Percentiles rank a stretch among this genome's conserved stretches.
Evolutionary conservation across 1,140 invertebrate genomes (phyloP).

Genomic region (Bombus waltoni): DNA sequence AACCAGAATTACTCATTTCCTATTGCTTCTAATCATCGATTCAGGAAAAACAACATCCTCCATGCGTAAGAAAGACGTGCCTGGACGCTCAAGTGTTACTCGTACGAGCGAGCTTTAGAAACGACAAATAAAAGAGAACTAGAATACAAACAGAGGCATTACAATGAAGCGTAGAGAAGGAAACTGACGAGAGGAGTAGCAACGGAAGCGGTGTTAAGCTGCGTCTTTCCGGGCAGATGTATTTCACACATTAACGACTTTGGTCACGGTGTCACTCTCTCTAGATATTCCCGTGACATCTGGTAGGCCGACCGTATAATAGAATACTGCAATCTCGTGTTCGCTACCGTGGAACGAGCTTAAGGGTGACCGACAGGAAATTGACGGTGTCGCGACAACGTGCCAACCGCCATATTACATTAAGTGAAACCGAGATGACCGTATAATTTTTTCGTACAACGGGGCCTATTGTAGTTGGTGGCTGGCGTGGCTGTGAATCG

Average conservation of each 20-base stretch:
- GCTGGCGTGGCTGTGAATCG: constrained; percentile 46
- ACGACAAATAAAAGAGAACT: background rate
- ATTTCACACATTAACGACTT: constrained; percentile 75
- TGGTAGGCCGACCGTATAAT: constrained; percentile 69
- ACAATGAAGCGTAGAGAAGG: background rate
- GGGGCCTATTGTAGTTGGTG: constrained; percentile 44
- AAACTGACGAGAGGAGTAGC: background rate
- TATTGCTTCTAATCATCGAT: constrained; percentile 12
- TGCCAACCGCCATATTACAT: constrained; percentile 45
- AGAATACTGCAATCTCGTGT: constrained; percentile 54
- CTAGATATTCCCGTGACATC: constrained; percentile 65
- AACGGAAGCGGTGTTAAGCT: background rate
- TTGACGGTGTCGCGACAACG: constrained; percentile 57
- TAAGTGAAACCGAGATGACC: constrained; percentile 75
- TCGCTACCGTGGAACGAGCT: constrained; percentile 17
- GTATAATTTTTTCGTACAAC: constrained; percentile 68
- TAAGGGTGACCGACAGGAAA: constrained; percentile 58
- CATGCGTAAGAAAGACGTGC: constrained; percentile 9
- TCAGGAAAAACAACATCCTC: constrained; percentile 30
- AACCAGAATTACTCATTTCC: background rate
- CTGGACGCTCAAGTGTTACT: background rate
- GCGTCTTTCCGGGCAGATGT: constrained; percentile 65
- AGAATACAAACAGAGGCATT: background rate
- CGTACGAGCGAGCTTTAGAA: background rate
- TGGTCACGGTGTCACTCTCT: constrained; percentile 73